phyloP scores from a whole-genome alignment of 2,113 vertebrate species.

The Chelonoidis abingdonii region DNA sequence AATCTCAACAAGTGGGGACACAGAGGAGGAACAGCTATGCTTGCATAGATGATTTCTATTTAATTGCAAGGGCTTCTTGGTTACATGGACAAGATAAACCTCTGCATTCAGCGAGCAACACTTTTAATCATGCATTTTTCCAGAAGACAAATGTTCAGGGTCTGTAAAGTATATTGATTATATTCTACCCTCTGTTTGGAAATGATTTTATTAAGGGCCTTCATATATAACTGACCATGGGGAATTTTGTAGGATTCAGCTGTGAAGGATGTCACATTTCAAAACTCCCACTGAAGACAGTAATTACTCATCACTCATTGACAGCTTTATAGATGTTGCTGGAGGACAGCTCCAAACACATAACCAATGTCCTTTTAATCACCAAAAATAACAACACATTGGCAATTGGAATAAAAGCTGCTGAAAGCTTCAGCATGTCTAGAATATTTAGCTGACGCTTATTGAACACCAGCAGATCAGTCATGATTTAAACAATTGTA shows the following conservation, averaged over 20 bases:
- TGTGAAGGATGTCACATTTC: not conserved
- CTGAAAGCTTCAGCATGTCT: not conserved
- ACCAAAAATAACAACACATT: not conserved
- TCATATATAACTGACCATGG: not conserved
- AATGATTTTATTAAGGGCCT: not conserved
- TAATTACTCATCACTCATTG: fast-evolving
- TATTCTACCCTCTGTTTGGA: not conserved
- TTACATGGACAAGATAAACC: not conserved
- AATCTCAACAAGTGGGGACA: not conserved
- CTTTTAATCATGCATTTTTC: not conserved
- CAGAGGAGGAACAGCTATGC: not conserved
- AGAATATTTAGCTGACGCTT: not conserved
- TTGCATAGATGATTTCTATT: not conserved
- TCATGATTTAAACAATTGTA: not conserved
- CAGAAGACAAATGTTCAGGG: not conserved
- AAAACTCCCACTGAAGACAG: not conserved
- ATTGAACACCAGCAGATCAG: not conserved
- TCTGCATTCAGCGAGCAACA: not conserved
- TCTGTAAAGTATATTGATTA: not conserved
- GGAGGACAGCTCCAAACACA: not conserved
- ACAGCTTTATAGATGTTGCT: not conserved
- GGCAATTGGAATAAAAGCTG: not conserved
- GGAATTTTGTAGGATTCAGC: not conserved
- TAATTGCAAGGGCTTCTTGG: not conserved
- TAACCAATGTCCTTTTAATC: not conserved